Evolutionary conservation across 37 sponge, comb jelly and placozoan genomes (phyloP), one percentile per base, ranked within the genome.

Genomic region (Theonella swinhoei): DNA sequence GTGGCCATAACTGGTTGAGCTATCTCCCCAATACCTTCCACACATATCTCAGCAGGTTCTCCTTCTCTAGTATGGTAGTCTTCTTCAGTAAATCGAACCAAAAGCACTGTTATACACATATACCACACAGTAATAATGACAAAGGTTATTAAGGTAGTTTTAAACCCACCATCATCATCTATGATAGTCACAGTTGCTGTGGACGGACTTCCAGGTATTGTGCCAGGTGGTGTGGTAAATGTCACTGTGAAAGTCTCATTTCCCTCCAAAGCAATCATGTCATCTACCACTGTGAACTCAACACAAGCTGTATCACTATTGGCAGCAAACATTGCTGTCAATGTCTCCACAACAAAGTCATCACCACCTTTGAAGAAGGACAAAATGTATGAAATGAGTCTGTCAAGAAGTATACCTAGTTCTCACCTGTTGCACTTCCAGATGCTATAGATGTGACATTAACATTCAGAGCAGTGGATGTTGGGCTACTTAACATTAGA

Each of bases 151-250:
- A 14, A 47, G 14, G n/a, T n/a, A n/a, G n/a, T n/a, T n/a, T n/a
- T n/a, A 47, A 47, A 1, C 82, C 62, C 62, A 80, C 74, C 42
- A 47, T 88, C 88, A 61, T 88, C 31, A 75, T 88, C 88, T 0
- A 28, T 58, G 58, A 88, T 81, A 29, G 39, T 75, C 24, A 88
- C 77, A 2, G 61, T 42, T 7, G 86, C 59, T 33, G 19, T 42
- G 35, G 77, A 29, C 41, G 20, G 30, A 0, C 35, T 1, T 54
- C 79, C 86, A 1, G n/a, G n/a, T n/a, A n/a, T n/a, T n/a, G n/a
- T n/a, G n/a, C n/a, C n/a, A n/a, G n/a, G n/a, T n/a, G n/a, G n/a
- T n/a, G n/a, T n/a, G 8, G 26, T 26, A 29, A 70, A 79, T 5
- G 25, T 42, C 66, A 87, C 22, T 2, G 4, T 42, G 70, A 80